phyloP scores from a whole-genome alignment of 2,888 invertebrate species.

The Archips xylosteana region DNA sequence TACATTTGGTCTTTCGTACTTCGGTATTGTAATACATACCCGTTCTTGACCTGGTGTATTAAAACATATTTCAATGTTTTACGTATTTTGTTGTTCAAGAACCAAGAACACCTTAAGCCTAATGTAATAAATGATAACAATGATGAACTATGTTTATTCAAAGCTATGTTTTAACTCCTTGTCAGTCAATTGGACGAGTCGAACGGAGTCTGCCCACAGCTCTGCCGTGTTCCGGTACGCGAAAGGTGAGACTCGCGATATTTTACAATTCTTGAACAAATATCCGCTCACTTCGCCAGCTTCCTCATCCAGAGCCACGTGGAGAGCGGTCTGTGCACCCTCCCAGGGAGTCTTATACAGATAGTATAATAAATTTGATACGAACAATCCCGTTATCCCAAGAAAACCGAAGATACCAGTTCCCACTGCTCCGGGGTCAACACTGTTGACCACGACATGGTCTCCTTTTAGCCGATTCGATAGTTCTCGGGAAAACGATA shows the following conservation, averaged over 20 bases:
- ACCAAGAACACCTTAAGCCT: no score
- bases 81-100: no score
- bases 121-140: no score
- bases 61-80: no score
- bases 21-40: no score
- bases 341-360: conserved; percentile 91
- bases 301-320: conserved; percentile 90
- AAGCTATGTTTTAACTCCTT: conserved; percentile 87
- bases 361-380: conserved; percentile 87
- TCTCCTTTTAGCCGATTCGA: conserved; percentile 87
- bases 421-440: conserved; percentile 94
- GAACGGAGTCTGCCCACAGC: neutral
- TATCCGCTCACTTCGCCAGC: conserved; percentile 89
- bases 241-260: conserved; percentile 72
- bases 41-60: no score
- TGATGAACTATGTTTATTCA: neutral
- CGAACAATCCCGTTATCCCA: conserved; percentile 80
- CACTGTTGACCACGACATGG: conserved; percentile 90
- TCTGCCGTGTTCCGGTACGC: neutral
- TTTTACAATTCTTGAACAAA: conserved; percentile 91
- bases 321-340: conserved; percentile 93
- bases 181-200: conserved; percentile 87
- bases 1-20: no score
- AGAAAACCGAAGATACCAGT: conserved; percentile 88
- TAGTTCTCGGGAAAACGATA: conserved; percentile 90